Evolutionary conservation across 1,140 invertebrate genomes (phyloP).

Genomic region (Daktulosphaira vitifoliae): DNA sequence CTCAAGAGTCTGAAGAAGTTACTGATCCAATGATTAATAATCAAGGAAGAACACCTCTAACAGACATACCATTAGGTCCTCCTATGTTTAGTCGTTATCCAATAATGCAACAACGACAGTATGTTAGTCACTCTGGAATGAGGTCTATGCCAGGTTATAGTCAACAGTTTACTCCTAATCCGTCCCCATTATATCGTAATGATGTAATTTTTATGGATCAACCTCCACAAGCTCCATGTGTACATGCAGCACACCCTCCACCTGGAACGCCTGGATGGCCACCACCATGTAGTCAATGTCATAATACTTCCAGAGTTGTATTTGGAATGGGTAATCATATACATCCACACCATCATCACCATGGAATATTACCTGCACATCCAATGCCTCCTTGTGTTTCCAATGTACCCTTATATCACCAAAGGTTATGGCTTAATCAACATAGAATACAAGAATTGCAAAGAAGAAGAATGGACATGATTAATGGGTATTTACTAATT

Average conservation of each 20-base stretch:
- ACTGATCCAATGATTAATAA: conserved; percentile 34
- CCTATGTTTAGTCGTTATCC: conserved; percentile 34
- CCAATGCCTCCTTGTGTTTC: conserved; percentile 48
- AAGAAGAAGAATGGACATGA: conserved; percentile 50
- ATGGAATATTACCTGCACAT: conserved; percentile 33
- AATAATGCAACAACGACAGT: conserved; percentile 35
- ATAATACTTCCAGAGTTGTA: conserved; percentile 33
- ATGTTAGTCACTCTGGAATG: conserved; percentile 19
- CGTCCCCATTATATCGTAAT: conserved; percentile 27
- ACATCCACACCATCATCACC: conserved; percentile 16
- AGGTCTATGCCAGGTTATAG: conserved; percentile 35
- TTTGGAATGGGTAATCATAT: conserved; percentile 35
- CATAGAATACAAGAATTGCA: conserved; percentile 62
- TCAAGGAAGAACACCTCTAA: conserved; percentile 11
- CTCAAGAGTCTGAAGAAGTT: conserved; percentile 56
- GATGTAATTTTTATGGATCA: conserved; percentile 26
- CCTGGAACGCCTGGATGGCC: conserved; percentile 30
- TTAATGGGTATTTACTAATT: conserved; percentile 44
- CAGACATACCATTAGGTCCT: conserved; percentile 11
- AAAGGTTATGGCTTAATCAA: conserved; percentile 62
- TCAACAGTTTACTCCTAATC: conserved; percentile 37
- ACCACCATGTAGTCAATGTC: conserved; percentile 19
- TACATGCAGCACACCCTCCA: conserved; percentile 39
- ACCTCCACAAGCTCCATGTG: conserved; percentile 26
- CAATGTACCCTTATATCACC: conserved; percentile 51